Percentiles rank a stretch among this genome's conserved stretches.
These are phyloP conservation scores for Dasypogon diadema DNA, from an alignment of 2,888 invertebrate species.

Conservation along the genomic window DNA sequence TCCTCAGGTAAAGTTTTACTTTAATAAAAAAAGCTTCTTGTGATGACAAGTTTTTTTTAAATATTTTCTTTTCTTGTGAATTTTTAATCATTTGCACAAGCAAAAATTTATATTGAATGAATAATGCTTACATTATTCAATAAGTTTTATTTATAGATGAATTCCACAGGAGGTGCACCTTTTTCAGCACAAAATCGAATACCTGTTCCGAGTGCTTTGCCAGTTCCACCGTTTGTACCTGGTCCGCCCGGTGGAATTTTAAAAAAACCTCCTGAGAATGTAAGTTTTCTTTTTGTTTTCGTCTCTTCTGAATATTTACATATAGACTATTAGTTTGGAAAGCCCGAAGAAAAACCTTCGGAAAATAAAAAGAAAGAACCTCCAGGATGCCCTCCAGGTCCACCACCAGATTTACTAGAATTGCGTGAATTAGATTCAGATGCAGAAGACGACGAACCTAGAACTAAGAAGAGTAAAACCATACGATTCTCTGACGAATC, in stretches of 20 bases:
- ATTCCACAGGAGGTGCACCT: constrained; percentile 68
- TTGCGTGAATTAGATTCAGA: constrained; percentile 73
- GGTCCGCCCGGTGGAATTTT: constrained; percentile 78
- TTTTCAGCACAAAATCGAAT: constrained; percentile 66
- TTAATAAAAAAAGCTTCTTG: too few relatives aligned
- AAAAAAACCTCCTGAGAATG: constrained; percentile 77
- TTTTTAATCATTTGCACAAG: too few relatives aligned
- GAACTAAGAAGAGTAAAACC: constrained; percentile 69
- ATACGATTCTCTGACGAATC: constrained; percentile 76
- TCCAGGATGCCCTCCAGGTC: constrained; percentile 89
- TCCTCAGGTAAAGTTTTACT: constrained; percentile 71
- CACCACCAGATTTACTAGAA: constrained; percentile 80
- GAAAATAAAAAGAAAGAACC: constrained; percentile 73
- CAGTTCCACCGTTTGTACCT: constrained; percentile 69
- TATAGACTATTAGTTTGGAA: constrained; percentile 54
- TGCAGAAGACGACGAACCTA: constrained; percentile 65
- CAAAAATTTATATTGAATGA: too few relatives aligned
- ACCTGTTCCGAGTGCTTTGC: constrained; percentile 65
- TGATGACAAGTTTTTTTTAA: too few relatives aligned
- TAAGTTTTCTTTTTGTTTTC: constrained; percentile 56
- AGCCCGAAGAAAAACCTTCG: constrained; percentile 60
- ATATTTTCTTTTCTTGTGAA: too few relatives aligned
- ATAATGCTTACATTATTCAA: too few relatives aligned
- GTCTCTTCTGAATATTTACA: constrained; percentile 66
- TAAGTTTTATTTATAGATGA: constrained; percentile 48